Conservation (phyloP, 2,113 vertebrate species). For the Oncorhynchus mykiss region DNA sequence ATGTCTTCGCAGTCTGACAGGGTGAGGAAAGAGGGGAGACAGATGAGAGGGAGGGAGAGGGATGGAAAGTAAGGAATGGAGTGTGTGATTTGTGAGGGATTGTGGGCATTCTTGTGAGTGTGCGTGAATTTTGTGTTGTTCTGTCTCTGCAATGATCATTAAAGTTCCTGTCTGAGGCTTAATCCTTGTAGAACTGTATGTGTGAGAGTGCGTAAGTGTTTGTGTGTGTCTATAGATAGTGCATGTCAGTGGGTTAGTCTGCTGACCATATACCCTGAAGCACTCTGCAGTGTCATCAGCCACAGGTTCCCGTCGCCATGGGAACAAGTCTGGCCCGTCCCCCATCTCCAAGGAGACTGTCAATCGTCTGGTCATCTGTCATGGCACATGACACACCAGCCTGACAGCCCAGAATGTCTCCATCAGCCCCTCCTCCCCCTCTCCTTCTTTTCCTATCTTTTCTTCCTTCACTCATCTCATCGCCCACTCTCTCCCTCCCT, state of each 20-base stretch:
- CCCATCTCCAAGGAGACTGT: slow-evolving; percentile 7
- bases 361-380: slow-evolving; percentile 27
- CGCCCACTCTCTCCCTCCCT: too few species aligned
- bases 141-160: neutral
- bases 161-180: too few species aligned
- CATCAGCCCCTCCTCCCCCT: slow-evolving; percentile 10
- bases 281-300: neutral
- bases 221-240: neutral
- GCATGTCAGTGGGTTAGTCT: neutral
- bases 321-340: neutral
- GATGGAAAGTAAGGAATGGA: too few species aligned
- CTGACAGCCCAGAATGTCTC: slow-evolving; percentile 33
- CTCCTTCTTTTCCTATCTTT: too few species aligned
- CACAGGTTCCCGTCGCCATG: neutral
- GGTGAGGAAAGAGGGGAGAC: slow-evolving; percentile 18
- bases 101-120: neutral
- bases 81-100: neutral
- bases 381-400: slow-evolving; percentile 2
- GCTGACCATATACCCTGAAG: neutral
- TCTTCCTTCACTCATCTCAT: slow-evolving; percentile 10
- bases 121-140: neutral
- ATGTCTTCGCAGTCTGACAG: slow-evolving; percentile 11
- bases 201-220: neutral
- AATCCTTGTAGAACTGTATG: slow-evolving; percentile 1
- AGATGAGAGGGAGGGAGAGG: neutral